Conservation (phyloP, 1,140 invertebrate species). For the Pinna nobilis region DNA sequence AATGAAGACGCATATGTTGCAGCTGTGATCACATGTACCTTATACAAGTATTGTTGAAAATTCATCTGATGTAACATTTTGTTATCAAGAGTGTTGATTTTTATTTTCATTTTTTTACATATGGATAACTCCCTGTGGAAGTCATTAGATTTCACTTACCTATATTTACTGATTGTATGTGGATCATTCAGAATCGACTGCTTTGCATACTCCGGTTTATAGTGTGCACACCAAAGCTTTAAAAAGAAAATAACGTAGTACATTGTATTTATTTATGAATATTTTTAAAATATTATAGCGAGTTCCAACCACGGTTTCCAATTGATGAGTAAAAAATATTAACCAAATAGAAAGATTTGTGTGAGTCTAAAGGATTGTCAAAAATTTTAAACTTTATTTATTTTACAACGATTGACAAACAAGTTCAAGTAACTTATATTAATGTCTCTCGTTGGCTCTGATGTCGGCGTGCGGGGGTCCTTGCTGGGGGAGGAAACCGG, state of each 20-base stretch:
- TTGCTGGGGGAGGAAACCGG: no score
- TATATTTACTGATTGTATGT: slow-evolving; percentile 60
- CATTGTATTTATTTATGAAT: not conserved
- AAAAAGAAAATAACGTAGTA: slow-evolving; percentile 18
- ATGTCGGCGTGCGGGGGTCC: no score
- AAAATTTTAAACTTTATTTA: no score
- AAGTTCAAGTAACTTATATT: no score
- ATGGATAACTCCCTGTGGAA: not conserved
- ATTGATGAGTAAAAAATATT: no score
- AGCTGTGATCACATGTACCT: not conserved
- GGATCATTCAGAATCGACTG: slow-evolving; percentile 56
- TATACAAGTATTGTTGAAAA: not conserved
- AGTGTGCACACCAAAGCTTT: slow-evolving; percentile 67
- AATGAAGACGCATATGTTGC: not conserved
- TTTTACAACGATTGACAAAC: no score
- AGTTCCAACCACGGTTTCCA: not conserved
- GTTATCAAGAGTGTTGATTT: not conserved
- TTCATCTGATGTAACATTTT: not conserved
- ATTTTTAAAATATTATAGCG: not conserved
- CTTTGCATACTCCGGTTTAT: slow-evolving; percentile 51
- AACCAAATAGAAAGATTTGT: no score
- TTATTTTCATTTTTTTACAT: not conserved
- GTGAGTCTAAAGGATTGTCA: no score
- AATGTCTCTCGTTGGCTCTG: no score
- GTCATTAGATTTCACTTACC: slow-evolving; percentile 17